Base-by-base conservation (phyloP, 1,140 invertebrate genomes). In the Heliconius eleuchia region DNA sequence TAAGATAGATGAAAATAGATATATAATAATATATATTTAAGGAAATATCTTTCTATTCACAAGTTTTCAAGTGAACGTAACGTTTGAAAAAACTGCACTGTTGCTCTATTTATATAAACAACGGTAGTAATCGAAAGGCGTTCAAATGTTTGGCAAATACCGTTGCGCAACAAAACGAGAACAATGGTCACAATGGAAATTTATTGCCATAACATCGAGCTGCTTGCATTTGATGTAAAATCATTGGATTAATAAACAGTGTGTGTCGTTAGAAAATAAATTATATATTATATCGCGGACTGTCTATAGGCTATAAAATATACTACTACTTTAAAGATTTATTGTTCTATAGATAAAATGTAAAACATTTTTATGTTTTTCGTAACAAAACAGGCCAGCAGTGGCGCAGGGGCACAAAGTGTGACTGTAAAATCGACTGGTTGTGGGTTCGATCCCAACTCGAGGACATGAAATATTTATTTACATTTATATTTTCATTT, bases 111-210 rank as follows among this genome's bases (percentile, higher is more conserved):
- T 90, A 88, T 84, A 88, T 76, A 83, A 85, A 80, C 73, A 86
- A 84, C 80, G 84, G 82, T 86, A 91, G 90, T 89, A 89, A 88
- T 90, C 78, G 85, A 81, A 77, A 83, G 83, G 84, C 81, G 77
- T 82, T 82, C 82, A 80, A 84, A 88, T 93, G 88, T 93, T 93
- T 92, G 85, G 77, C 85, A 93, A 92, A 93, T 87, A 91, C 71
- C 74, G 83, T 91, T 92, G 88, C 86, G 87, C 84, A 90, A 91
- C 86, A 80, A 83, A 89, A 85, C 80, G 80, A 82, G 91, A 93
- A 93, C 91, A 92, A 93, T 92, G 87, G 86, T 79, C 81, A 81
- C 80, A 77, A 81, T 84, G 86, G 81, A 86, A 84, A 81, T 83
- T 86, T 92, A 84, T 92, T 93, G 87, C 89, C 88, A 93, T 92